Evolutionary conservation across 2,797 vertebrate species (phyloP).

Genomic region (Gymnoscopelus braueri): DNA sequence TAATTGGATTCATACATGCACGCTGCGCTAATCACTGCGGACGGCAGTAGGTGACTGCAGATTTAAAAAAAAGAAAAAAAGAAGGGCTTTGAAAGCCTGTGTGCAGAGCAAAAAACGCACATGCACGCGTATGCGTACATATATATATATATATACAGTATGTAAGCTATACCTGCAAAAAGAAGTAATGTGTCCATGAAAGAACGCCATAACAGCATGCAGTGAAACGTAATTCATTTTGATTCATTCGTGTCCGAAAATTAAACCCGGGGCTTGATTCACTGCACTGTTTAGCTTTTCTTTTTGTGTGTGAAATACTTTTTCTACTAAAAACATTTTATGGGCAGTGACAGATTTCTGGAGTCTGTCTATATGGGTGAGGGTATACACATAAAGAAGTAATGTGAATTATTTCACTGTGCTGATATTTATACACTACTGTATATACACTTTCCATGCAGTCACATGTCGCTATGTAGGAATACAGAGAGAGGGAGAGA

Average conservation of each 20-base stretch:
- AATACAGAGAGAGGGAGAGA: conserved; percentile 8
- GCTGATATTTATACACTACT: conserved; percentile 61
- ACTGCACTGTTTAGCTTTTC: conserved; percentile 25
- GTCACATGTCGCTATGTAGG: conserved; percentile 44
- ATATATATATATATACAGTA: too few relatives aligned
- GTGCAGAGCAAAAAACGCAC: background rate
- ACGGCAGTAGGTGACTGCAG: conserved; percentile 32
- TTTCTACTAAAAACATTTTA: conserved; percentile 42
- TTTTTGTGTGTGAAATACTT: conserved; percentile 35
- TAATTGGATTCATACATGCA: conserved; percentile 13
- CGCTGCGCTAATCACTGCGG: conserved; percentile 14
- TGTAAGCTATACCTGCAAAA: conserved; percentile 35
- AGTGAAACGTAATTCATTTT: conserved; percentile 53
- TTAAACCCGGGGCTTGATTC: conserved; percentile 51
- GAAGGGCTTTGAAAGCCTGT: background rate
- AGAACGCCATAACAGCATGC: conserved; percentile 53
- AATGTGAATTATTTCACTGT: conserved; percentile 45
- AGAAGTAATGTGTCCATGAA: background rate
- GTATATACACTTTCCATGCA: conserved; percentile 54
- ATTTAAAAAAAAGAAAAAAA: conserved; percentile 19
- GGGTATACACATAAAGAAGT: conserved; percentile 20
- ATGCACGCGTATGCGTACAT: background rate
- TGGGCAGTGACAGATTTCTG: conserved; percentile 52
- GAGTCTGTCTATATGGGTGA: conserved; percentile 33
- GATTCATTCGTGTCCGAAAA: conserved; percentile 61